Conservation (phyloP, 2,113 vertebrate genomes). For the Pionites leucogaster region DNA sequence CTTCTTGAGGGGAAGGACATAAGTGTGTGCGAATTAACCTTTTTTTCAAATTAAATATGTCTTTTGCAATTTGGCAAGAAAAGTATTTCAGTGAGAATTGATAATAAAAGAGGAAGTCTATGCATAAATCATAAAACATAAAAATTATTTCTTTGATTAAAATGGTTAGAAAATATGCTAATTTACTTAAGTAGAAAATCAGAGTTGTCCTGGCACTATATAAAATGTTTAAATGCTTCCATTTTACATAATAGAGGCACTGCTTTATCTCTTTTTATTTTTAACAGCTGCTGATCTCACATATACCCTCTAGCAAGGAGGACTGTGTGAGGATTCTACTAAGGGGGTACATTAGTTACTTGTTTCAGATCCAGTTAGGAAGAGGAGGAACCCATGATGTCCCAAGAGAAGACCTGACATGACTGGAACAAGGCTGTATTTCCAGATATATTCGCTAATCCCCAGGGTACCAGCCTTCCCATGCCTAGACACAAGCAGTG, state of each 20-base stretch:
- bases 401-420: not conserved
- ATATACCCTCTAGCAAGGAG: not conserved
- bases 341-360: not conserved
- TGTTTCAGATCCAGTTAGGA: not conserved
- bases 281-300: not conserved
- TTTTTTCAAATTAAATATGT: not conserved
- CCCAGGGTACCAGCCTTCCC: not conserved
- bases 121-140: not conserved
- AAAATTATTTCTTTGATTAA: not conserved
- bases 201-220: not conserved
- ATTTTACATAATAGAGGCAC: not conserved
- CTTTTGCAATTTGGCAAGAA: not conserved
- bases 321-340: not conserved
- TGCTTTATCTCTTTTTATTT: not conserved
- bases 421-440: not conserved
- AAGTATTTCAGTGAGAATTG: not conserved
- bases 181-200: not conserved
- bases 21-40: not conserved
- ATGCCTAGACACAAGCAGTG: not conserved
- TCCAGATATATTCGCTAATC: not conserved
- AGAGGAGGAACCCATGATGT: not conserved
- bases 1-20: not conserved
- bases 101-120: not conserved
- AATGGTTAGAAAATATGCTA: not conserved
- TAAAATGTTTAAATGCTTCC: not conserved